Percentiles rank a stretch among this genome's conserved stretches.
Evolutionary conservation across 2,797 vertebrate genomes (phyloP).

Genomic region (Hydrophis major): DNA sequence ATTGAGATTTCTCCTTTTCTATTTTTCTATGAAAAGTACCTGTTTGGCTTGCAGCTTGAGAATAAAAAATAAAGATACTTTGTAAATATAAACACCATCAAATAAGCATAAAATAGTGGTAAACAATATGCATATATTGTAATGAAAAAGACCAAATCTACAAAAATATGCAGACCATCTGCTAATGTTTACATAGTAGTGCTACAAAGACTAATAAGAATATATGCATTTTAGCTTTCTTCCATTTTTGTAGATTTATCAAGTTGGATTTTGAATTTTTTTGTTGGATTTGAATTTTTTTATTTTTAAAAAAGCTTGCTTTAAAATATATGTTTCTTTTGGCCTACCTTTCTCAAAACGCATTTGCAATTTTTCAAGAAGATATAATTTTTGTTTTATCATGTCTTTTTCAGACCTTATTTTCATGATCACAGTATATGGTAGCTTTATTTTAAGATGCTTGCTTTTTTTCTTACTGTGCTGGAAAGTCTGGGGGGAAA

Average conservation of each 20-base stretch:
- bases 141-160: background rate
- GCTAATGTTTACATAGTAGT: background rate
- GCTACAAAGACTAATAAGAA: background rate
- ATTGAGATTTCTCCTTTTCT: background rate
- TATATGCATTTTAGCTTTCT: background rate
- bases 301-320: background rate
- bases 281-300: background rate
- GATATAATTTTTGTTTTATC: background rate
- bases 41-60: background rate
- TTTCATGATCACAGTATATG: background rate
- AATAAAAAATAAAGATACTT: background rate
- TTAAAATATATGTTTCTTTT: background rate
- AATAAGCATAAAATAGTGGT: background rate
- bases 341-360: background rate
- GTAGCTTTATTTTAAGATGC: background rate
- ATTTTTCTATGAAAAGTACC: background rate
- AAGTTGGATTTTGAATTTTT: background rate
- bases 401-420: background rate
- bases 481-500: background rate
- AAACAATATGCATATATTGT: background rate
- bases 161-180: background rate
- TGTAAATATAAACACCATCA: background rate
- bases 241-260: background rate
- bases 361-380: background rate
- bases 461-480: background rate